Conservation (phyloP, 2,113 vertebrate species). For the Okapia johnstoni region DNA sequence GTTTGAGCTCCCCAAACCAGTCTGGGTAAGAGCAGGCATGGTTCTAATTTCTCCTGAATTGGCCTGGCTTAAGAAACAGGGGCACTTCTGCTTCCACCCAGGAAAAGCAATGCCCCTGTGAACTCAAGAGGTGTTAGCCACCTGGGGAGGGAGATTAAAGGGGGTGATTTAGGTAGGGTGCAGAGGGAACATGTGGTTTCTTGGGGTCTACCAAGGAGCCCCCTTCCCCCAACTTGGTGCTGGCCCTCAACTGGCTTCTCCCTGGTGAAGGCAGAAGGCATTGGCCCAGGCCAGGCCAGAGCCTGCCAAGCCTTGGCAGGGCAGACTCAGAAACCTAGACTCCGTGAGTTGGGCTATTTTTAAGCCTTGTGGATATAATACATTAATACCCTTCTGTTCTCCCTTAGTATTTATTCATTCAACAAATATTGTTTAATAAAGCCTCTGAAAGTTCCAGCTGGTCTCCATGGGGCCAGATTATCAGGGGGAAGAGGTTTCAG, state of each 20-base stretch:
- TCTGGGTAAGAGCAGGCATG: background rate
- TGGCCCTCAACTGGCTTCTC: background rate
- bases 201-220: background rate
- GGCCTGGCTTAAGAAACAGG: background rate
- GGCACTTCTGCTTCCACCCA: background rate
- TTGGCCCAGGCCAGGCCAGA: background rate
- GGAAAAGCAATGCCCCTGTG: background rate
- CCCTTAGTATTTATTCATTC: slow-evolving; percentile 45
- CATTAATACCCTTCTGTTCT: slow-evolving; percentile 53
- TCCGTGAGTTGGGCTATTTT: slow-evolving; percentile 36
- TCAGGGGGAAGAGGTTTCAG: background rate
- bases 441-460: slow-evolving; percentile 52
- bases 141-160: background rate
- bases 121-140: background rate
- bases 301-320: slow-evolving; percentile 28
- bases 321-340: background rate
- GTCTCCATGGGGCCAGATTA: background rate
- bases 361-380: slow-evolving; percentile 45
- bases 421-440: slow-evolving; percentile 60
- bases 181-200: background rate
- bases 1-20: background rate
- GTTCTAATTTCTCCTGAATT: background rate
- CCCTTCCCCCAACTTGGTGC: accelerated
- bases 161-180: background rate
- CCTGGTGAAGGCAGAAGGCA: background rate